phyloP scores from a whole-genome alignment of 2,113 vertebrate genomes.

The Athene noctua region DNA sequence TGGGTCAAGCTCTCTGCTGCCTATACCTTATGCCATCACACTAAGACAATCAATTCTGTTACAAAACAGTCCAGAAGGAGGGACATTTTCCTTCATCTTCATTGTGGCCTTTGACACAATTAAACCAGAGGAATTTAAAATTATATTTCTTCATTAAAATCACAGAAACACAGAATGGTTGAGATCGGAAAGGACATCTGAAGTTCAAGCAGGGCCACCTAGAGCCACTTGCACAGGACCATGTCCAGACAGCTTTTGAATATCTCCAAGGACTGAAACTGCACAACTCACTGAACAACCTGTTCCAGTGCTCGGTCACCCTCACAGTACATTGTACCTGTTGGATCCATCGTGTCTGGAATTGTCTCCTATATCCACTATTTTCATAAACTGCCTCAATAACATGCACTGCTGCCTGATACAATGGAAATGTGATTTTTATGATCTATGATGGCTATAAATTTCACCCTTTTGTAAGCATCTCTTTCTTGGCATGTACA shows the following conservation, averaged over 20 bases:
- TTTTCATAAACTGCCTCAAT: conserved; percentile 11
- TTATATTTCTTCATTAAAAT: not conserved
- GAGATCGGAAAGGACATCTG: not conserved
- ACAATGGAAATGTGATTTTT: not conserved
- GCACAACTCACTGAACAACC: not conserved
- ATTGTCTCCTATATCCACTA: not conserved
- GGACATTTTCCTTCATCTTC: not conserved
- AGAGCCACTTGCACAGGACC: not conserved
- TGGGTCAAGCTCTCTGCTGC: not conserved
- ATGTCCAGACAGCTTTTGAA: not conserved
- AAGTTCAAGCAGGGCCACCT: not conserved
- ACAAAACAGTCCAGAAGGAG: not conserved
- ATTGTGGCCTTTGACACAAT: not conserved
- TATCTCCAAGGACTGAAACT: not conserved
- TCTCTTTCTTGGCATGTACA: not conserved
- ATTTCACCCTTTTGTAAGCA: not conserved
- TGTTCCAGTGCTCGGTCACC: not conserved
- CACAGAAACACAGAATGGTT: not conserved
- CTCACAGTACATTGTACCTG: not conserved
- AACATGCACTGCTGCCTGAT: not conserved
- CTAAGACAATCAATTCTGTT: not conserved
- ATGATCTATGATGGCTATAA: not conserved
- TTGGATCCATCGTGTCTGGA: not conserved
- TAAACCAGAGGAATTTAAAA: not conserved
- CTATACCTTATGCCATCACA: not conserved